Conservation (phyloP, 2,888 invertebrate genomes). For the Embidobia sp. region DNA sequence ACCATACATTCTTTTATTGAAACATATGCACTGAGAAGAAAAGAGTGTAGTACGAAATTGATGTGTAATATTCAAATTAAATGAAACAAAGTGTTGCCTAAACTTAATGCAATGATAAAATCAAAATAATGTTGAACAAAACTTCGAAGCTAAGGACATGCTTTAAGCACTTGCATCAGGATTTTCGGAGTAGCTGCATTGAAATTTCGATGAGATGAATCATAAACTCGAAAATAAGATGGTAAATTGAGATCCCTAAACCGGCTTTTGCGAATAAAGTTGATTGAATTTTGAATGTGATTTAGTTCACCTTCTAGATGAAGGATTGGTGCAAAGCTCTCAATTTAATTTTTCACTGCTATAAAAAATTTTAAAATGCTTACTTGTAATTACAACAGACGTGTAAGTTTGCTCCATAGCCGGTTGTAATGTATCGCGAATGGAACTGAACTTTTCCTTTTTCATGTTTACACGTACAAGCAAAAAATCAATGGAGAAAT, state of each 20-base stretch:
- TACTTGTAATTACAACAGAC: neutral
- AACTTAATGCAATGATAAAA: conserved; percentile 2
- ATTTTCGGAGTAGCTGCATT: conserved; percentile 2
- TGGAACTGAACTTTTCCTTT: no score
- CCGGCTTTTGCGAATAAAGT: neutral
- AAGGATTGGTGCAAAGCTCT: conserved; percentile 16
- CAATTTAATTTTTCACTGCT: conserved; percentile 1
- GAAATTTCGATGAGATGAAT: conserved; percentile 29
- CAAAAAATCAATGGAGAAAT: no score
- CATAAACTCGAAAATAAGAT: conserved; percentile 38
- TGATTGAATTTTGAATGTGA: conserved; percentile 36
- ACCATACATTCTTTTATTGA: no score
- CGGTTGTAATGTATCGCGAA: no score
- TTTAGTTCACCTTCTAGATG: conserved; percentile 26
- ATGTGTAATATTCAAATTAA: neutral
- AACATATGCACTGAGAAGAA: no score
- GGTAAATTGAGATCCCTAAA: conserved; percentile 14
- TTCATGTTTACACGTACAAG: no score
- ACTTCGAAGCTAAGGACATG: conserved; percentile 3
- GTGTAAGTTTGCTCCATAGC: no score
- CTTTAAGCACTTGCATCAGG: neutral
- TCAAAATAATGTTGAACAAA: conserved; percentile 11
- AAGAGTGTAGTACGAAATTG: neutral
- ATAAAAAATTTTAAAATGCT: conserved; percentile 1
- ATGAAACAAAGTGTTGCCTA: conserved; percentile 1